phyloP scores from a whole-genome alignment of 2,797 vertebrate species.

The Ceryle rudis region DNA sequence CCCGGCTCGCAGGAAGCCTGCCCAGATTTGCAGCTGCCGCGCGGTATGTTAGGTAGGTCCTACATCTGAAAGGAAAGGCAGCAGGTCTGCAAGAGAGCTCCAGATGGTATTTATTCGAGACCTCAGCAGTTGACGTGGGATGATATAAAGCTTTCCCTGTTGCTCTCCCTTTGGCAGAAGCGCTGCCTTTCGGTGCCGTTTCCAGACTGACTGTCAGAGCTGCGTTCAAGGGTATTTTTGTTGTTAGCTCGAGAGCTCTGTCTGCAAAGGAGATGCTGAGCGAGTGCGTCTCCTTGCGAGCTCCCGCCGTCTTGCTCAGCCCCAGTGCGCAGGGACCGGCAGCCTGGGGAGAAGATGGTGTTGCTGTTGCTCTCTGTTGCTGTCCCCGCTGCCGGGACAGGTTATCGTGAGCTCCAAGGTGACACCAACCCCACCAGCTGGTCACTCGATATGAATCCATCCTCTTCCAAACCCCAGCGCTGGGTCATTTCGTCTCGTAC shows the following conservation, averaged over 20 bases:
- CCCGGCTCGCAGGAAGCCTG: neutral
- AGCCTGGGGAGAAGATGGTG: neutral
- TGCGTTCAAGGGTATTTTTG: neutral
- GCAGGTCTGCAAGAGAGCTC: neutral
- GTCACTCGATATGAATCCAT: neutral
- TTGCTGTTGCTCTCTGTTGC: neutral
- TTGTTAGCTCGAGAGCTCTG: neutral
- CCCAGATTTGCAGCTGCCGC: slow-evolving; percentile 29
- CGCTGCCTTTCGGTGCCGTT: neutral
- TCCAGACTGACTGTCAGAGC: neutral
- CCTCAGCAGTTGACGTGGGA: neutral
- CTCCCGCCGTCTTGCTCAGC: neutral
- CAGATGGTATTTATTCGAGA: slow-evolving; percentile 27
- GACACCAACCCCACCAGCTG: neutral
- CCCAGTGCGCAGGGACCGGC: neutral
- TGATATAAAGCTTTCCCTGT: neutral
- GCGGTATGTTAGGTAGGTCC: neutral
- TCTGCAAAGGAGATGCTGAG: neutral
- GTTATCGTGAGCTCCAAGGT: neutral
- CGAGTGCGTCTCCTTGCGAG: rapidly evolving
- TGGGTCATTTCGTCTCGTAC: rapidly evolving
- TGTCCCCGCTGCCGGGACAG: neutral
- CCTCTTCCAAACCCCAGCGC: neutral
- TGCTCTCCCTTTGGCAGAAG: neutral
- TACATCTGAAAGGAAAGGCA: neutral